These are phyloP conservation scores for Strigamia transsilvanica DNA, from an alignment of 2,888 invertebrate species.

Conservation along the genomic window DNA sequence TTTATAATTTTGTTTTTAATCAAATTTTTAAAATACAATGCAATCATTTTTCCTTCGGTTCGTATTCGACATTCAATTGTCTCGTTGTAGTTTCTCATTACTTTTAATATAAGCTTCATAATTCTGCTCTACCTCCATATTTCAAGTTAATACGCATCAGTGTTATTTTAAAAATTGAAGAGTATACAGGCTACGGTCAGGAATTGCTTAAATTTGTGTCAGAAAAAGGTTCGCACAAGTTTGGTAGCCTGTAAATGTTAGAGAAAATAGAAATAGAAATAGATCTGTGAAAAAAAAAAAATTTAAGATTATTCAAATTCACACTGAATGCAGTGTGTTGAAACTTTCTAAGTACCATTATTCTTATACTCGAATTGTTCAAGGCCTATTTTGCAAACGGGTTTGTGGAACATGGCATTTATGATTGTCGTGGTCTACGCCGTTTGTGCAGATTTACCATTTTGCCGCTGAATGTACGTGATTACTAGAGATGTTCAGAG, in stretches of 20 bases:
- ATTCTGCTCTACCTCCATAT: slow-evolving; percentile 46
- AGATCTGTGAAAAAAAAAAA: slow-evolving; percentile 7
- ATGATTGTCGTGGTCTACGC: no score
- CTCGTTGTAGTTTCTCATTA: slow-evolving; percentile 13
- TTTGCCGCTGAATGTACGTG: not conserved
- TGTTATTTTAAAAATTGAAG: slow-evolving; percentile 21
- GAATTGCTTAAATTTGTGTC: not conserved
- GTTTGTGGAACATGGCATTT: not conserved
- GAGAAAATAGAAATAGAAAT: slow-evolving; percentile 21
- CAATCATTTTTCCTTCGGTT: slow-evolving; percentile 27
- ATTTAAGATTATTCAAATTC: not conserved
- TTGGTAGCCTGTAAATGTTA: slow-evolving; percentile 22
- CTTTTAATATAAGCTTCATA: slow-evolving; percentile 31
- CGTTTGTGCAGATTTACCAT: not conserved
- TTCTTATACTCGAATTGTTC: slow-evolving; percentile 20
- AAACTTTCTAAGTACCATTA: slow-evolving; percentile 15
- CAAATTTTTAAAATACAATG: slow-evolving; percentile 43
- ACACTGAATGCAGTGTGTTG: not conserved
- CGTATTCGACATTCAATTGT: slow-evolving; percentile 28
- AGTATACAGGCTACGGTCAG: slow-evolving; percentile 1
- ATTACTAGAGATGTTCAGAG: not conserved
- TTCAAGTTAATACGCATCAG: slow-evolving; percentile 21
- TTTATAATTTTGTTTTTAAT: slow-evolving; percentile 4
- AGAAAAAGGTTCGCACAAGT: not conserved
- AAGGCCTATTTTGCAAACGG: slow-evolving; percentile 6